Percentiles rank a stretch among this genome's conserved stretches.
Evolutionary conservation across 2,113 vertebrate species (phyloP).

Genomic region (Eretmochelys imbricata): DNA sequence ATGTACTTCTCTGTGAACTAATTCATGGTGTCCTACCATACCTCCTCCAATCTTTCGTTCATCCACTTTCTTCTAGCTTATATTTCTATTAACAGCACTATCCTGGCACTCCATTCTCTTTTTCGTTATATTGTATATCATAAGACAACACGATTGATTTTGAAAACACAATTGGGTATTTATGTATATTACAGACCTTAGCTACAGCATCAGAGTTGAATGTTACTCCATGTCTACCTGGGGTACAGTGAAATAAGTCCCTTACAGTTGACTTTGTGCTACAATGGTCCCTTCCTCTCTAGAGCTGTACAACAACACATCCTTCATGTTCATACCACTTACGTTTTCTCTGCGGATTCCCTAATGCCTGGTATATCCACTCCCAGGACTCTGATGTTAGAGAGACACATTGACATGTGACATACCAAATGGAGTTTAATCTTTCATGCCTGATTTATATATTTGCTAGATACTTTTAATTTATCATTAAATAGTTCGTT

Average conservation of each 20-base stretch:
- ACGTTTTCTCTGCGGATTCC: not conserved
- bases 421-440: not conserved
- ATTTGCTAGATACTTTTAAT: not conserved
- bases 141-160: not conserved
- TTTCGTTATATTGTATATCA: not conserved
- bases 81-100: not conserved
- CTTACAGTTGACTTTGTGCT: not conserved
- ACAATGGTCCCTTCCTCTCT: not conserved
- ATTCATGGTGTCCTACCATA: not conserved
- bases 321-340: not conserved
- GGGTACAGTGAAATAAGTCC: not conserved
- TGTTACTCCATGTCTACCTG: not conserved
- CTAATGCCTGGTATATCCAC: not conserved
- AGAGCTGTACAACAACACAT: not conserved
- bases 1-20: constrained; percentile 42
- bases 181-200: not conserved
- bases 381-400: not conserved
- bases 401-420: not conserved
- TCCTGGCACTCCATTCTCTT: not conserved
- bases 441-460: not conserved
- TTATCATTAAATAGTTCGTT: not conserved
- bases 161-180: not conserved
- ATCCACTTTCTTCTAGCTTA: not conserved
- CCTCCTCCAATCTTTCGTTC: not conserved
- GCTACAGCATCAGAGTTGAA: not conserved